A percentile compares a stretch with the other conserved stretches of the same genome.
phyloP scores from a whole-genome alignment of 1,140 invertebrate genomes.

The Pseudoatta argentina region DNA sequence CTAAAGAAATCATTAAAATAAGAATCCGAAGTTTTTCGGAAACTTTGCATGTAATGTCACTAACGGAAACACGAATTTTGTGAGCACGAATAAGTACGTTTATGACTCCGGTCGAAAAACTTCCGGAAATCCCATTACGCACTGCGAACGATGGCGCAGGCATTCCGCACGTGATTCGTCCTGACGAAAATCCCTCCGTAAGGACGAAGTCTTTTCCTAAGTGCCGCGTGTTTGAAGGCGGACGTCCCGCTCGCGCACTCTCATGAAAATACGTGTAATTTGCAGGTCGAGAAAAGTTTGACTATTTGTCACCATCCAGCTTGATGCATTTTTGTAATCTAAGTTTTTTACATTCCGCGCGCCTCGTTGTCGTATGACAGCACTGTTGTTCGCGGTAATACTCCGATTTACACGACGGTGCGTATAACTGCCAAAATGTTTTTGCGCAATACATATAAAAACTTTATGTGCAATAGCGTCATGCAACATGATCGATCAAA shows the following conservation, averaged over 20 bases:
- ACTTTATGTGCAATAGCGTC: not conserved
- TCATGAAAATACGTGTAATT: slow-evolving; percentile 61
- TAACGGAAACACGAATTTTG: slow-evolving; percentile 27
- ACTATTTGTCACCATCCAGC: slow-evolving; percentile 52
- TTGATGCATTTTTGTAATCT: slow-evolving; percentile 63
- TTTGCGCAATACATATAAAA: slow-evolving; percentile 33
- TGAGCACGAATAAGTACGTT: slow-evolving; percentile 39
- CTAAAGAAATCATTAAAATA: slow-evolving; percentile 25
- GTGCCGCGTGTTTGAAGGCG: slow-evolving; percentile 24
- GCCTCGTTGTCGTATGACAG: slow-evolving; percentile 32
- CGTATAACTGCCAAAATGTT: slow-evolving; percentile 5
- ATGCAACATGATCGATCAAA: slow-evolving; percentile 9
- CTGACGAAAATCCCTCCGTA: slow-evolving; percentile 54
- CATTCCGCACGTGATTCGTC: slow-evolving; percentile 41
- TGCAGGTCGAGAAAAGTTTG: slow-evolving; percentile 47
- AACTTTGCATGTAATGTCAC: slow-evolving; percentile 23
- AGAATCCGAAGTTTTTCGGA: slow-evolving; percentile 6
- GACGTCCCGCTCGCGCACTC: not conserved
- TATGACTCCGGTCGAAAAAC: slow-evolving; percentile 41
- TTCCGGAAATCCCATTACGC: slow-evolving; percentile 45
- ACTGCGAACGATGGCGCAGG: slow-evolving; percentile 31
- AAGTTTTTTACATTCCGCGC: slow-evolving; percentile 47
- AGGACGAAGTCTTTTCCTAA: slow-evolving; percentile 45
- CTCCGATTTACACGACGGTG: not conserved
- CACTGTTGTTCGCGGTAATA: slow-evolving; percentile 31